Conservation (phyloP, 2,797 vertebrate species). For the Acrocephalus scirpaceus region DNA sequence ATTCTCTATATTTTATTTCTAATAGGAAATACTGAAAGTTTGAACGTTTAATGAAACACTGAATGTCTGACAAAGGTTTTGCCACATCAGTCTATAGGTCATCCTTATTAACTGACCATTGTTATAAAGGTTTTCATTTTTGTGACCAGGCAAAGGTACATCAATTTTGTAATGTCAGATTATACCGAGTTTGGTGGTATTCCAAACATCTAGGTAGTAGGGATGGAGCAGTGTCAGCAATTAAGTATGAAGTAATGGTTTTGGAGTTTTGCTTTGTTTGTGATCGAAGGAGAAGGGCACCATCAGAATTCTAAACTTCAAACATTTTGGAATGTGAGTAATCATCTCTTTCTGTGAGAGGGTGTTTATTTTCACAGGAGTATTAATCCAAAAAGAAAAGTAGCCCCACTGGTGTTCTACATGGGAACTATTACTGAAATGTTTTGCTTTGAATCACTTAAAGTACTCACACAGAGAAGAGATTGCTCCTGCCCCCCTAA, state of each 20-base stretch:
- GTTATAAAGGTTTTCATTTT: background rate
- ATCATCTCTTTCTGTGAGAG: background rate
- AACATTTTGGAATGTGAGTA: background rate
- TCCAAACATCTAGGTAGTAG: background rate
- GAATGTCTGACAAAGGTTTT: background rate
- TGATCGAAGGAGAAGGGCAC: background rate
- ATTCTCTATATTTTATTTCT: background rate
- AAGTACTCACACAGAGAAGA: background rate
- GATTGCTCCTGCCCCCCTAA: background rate
- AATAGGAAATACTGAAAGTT: background rate
- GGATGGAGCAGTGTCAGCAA: background rate
- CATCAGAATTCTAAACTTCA: background rate
- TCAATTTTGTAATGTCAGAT: background rate
- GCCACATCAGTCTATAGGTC: background rate
- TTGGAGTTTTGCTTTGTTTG: background rate
- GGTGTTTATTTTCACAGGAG: background rate
- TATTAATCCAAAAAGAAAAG: background rate
- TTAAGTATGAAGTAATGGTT: background rate
- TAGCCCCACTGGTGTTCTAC: background rate
- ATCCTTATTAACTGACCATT: background rate
- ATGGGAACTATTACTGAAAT: background rate
- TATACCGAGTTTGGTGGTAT: background rate
- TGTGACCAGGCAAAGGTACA: background rate
- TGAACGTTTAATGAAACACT: background rate
- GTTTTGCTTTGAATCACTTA: background rate